Evolutionary conservation across 2,113 vertebrate species (phyloP).

Genomic region (Chaetops frenatus): DNA sequence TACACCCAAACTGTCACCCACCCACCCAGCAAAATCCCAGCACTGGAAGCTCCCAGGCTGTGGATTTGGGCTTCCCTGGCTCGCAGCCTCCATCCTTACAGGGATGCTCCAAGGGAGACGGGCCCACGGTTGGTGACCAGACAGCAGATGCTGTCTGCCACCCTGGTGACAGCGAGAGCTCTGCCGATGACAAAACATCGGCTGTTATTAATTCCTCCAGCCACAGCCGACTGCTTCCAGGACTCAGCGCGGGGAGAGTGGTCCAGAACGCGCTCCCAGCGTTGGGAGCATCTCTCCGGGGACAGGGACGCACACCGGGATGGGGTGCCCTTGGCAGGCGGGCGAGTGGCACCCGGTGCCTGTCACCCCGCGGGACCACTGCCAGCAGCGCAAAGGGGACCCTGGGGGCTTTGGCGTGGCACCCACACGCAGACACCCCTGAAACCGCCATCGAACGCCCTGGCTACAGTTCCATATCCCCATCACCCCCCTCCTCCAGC

Average conservation of each 20-base stretch:
- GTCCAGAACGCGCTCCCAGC: background rate
- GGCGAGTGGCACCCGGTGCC: background rate
- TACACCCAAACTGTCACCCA: background rate
- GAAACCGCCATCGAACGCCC: background rate
- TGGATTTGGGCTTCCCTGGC: background rate
- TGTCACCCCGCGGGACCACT: background rate
- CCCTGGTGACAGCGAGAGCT: background rate
- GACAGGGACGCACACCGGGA: fast-evolving
- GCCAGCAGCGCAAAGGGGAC: background rate
- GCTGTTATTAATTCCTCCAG: background rate
- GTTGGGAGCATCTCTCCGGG: background rate
- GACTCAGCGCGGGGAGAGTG: background rate
- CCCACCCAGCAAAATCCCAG: fast-evolving
- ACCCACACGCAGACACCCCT: background rate
- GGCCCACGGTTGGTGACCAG: background rate
- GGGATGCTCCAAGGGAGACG: background rate
- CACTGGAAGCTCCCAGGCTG: fast-evolving
- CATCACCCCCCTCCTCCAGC: background rate
- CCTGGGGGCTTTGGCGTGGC: fast-evolving
- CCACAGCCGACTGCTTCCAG: background rate
- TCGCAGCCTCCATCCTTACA: background rate
- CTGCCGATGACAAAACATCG: background rate
- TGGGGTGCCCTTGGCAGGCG: background rate
- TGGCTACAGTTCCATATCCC: fast-evolving
- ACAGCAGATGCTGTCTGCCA: conserved; percentile 12